Evolutionary conservation across 92 coral and sea anemone genomes (phyloP).

Genomic region (Zoanthus sociatus): DNA sequence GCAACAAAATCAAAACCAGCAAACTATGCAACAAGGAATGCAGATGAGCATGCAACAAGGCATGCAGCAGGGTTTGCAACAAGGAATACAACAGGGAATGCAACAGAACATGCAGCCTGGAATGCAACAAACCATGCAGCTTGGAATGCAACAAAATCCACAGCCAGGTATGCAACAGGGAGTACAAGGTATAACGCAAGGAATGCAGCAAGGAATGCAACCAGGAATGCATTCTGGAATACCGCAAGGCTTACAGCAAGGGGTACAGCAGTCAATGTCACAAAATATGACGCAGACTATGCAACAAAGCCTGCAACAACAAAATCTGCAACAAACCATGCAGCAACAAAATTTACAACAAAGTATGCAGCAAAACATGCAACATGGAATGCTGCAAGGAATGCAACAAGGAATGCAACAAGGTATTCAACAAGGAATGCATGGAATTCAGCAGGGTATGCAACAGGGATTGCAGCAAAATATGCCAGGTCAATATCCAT

Average conservation of each 20-base stretch:
- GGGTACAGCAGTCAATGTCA: conserved; percentile 76
- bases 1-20: conserved; percentile 71
- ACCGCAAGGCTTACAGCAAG: conserved; percentile 66
- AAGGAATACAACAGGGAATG: conserved; percentile 71
- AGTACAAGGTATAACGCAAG: conserved; percentile 58
- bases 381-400: conserved; percentile 78
- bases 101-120: conserved; percentile 73
- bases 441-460: conserved; percentile 79
- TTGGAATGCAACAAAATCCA: conserved; percentile 68
- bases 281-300: conserved; percentile 68
- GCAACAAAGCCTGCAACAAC: conserved; percentile 84
- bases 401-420: conserved; percentile 82
- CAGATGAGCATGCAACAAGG: conserved; percentile 74
- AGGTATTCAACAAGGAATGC: conserved; percentile 76
- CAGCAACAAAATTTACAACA: conserved; percentile 73
- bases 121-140: conserved; percentile 74
- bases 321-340: conserved; percentile 64
- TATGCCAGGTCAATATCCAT: conserved; percentile 70
- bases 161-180: conserved; percentile 60
- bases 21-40: conserved; percentile 79
- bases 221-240: conserved; percentile 59
- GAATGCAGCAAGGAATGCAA: conserved; percentile 77
- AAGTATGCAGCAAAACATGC: conserved; percentile 71
- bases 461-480: conserved; percentile 83
- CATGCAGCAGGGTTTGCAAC: conserved; percentile 74